Evolutionary conservation across 2,113 vertebrate genomes (phyloP), one percentile per base, ranked within the genome.

Genomic region (Psammodynastes pulverulentus): DNA sequence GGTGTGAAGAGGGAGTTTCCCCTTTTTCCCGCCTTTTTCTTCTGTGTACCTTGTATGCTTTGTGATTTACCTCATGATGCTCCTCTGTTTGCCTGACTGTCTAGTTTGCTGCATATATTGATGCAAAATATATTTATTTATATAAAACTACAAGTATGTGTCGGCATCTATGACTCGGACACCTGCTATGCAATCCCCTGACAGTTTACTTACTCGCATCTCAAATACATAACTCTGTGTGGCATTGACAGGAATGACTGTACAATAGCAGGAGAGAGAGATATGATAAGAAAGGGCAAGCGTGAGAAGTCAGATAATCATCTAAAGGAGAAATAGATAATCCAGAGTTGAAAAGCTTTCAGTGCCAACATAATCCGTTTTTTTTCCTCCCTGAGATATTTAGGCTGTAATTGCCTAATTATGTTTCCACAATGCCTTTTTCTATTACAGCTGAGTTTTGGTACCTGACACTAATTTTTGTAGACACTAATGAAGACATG

Each of bases 401-500:
- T 96, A 94, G 46, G 56, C 90, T 94, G 91, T 89, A 95, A 92
- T 96, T 95, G 91, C 43, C 86, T 94, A 67, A 94, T 96, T 95
- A 94, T 90, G 87, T 93, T 95, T 88, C 51, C 94, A 89, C 5
- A 95, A 91, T 91, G 15, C 2, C 3, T 93, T 90, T 39, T 90
- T 88, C 96, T 95, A 91, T 94, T 94, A 43, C 87, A 85, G 9
- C 5, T 90, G 9, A 1, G 54, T 95, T 91, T 95, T 87, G 91
- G 51, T 94, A 93, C 90, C 93, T 95, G 79, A 89, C 90, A 94
- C 62, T 95, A 96, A 91, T 92, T 94, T 96, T 90, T 96, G 58
- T 95, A 94, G 92, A 91, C 48, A 92, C 3, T 88, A 91, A 93
- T 1, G 0, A 56, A 91, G 85, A 95, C 96, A 95, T 95, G 96